phyloP scores from a whole-genome alignment of 2,797 vertebrate genomes.

The Neosilurus hyrtlii region DNA sequence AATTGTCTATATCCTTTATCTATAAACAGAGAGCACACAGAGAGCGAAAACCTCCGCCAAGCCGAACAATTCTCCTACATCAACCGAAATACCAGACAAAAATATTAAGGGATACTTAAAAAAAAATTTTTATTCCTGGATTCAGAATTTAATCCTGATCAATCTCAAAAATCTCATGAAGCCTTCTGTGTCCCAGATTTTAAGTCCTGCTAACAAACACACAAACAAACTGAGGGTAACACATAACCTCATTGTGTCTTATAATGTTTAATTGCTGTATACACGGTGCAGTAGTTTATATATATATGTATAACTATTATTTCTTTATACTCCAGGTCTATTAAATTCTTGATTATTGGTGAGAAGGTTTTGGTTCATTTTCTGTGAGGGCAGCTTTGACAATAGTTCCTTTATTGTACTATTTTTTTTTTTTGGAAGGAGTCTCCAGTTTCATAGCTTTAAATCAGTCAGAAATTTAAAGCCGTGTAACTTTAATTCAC shows the following conservation, averaged over 20 bases:
- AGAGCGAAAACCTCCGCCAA: too few relatives aligned
- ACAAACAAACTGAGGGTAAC: too few relatives aligned
- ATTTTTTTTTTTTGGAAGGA: background rate
- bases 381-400: background rate
- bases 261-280: background rate
- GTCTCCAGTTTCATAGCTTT: background rate
- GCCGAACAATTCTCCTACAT: too few relatives aligned
- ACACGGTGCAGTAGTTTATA: background rate
- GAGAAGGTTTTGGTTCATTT: background rate
- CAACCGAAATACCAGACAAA: too few relatives aligned
- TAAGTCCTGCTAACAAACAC: too few relatives aligned
- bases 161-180: too few relatives aligned
- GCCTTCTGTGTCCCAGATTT: too few relatives aligned
- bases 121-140: too few relatives aligned
- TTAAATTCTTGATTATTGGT: background rate
- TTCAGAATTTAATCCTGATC: too few relatives aligned
- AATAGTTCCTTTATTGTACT: background rate
- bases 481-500: background rate
- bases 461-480: background rate
- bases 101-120: too few relatives aligned
- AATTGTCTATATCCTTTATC: background rate
- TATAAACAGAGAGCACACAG: background rate
- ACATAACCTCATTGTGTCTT: background rate
- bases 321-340: background rate
- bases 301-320: background rate